A percentile compares a stretch with the other conserved stretches of the same genome.
These are phyloP conservation scores for Lerista edwardsae DNA, from an alignment of 2,797 vertebrate genomes.

Conservation along the genomic window DNA sequence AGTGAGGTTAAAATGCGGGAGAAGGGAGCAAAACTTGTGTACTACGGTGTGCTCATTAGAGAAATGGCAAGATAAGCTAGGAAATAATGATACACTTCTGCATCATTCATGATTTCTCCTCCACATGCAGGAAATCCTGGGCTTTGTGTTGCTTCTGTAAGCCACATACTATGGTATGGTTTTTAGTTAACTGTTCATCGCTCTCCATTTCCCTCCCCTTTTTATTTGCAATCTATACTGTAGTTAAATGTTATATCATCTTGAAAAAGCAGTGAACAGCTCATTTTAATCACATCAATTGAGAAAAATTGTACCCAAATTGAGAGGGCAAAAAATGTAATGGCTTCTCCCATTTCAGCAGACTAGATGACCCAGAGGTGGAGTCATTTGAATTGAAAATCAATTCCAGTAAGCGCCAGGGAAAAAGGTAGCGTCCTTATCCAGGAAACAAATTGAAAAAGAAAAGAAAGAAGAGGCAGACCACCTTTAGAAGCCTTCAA, in stretches of 20 bases:
- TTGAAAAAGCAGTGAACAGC: conserved; percentile 43
- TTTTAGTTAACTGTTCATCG: conserved; percentile 4
- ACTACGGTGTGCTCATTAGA: no score
- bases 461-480: conserved; percentile 31
- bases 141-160: neutral
- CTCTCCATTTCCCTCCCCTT: neutral
- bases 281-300: conserved; percentile 64
- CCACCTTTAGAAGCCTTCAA: conserved; percentile 42
- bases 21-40: no score
- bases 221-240: conserved; percentile 15
- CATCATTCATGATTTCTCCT: neutral
- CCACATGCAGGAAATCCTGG: neutral
- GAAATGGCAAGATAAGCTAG: no score
- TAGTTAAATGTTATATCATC: conserved; percentile 29
- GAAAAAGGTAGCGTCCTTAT: conserved; percentile 64
- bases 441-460: conserved; percentile 56
- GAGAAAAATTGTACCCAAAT: conserved; percentile 62
- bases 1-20: no score
- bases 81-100: neutral
- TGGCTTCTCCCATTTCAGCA: conserved; percentile 52
- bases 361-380: conserved; percentile 48
- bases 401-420: conserved; percentile 70
- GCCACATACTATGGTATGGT: neutral
- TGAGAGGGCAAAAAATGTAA: conserved; percentile 48
- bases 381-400: conserved; percentile 73